Evolutionary conservation across 2,797 vertebrate species (phyloP).

Genomic region (Sebastes iracundus): DNA sequence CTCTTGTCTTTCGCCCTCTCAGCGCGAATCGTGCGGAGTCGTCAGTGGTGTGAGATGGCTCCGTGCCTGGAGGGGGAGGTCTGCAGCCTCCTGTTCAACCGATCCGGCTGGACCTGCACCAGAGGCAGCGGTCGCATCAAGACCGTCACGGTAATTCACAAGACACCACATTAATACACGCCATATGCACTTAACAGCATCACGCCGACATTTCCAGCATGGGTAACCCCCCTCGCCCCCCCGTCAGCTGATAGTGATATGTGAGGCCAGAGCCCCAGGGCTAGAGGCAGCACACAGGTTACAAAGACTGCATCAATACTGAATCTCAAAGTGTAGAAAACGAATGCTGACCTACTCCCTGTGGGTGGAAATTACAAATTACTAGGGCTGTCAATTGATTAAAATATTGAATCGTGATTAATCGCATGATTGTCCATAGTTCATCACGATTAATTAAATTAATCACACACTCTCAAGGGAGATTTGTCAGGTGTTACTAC

Average conservation of each 20-base stretch:
- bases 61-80: conserved; percentile 88
- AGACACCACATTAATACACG: conserved; percentile 42
- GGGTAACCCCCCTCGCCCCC: neutral
- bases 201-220: neutral
- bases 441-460: too few species aligned
- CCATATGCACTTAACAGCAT: conserved; percentile 44
- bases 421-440: too few species aligned
- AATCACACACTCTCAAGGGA: too few species aligned
- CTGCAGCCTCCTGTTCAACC: conserved; percentile 87
- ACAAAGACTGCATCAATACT: conserved; percentile 12
- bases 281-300: neutral
- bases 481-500: too few species aligned
- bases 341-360: neutral
- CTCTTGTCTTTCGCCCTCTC: conserved; percentile 34
- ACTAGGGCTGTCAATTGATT: too few species aligned
- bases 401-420: too few species aligned
- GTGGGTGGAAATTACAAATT: neutral
- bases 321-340: neutral
- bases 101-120: conserved; percentile 89
- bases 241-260: neutral
- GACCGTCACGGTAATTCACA: conserved; percentile 86
- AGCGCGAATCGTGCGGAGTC: conserved; percentile 87
- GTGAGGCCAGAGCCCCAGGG: conserved; percentile 4
- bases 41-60: conserved; percentile 90
- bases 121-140: conserved; percentile 88